These are phyloP conservation scores for Amiota minor DNA, from an alignment of 2,888 invertebrate species.

Conservation along the genomic window DNA sequence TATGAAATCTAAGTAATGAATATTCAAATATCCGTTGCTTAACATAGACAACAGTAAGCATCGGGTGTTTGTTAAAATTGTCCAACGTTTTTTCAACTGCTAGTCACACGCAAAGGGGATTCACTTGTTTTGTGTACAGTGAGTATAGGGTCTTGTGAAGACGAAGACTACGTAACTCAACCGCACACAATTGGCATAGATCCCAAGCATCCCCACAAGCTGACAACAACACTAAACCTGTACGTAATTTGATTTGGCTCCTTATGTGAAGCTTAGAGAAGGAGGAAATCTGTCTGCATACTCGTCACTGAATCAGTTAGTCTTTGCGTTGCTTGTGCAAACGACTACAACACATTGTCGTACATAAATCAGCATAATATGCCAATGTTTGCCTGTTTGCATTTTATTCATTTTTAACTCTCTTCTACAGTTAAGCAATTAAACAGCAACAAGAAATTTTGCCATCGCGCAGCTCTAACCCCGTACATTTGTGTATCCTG, in stretches of 20 bases:
- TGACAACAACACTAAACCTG: conserved; percentile 60
- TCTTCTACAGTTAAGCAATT: too few relatives aligned
- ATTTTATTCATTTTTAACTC: too few relatives aligned
- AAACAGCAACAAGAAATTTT: too few relatives aligned
- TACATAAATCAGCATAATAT: conserved; percentile 71
- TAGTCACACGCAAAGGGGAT: not conserved
- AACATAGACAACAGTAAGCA: conserved; percentile 4
- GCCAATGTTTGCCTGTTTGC: conserved; percentile 68
- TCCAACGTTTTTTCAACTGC: not conserved
- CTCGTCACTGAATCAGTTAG: not conserved
- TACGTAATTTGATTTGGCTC: conserved; percentile 70
- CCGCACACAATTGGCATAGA: conserved; percentile 31
- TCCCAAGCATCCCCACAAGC: conserved; percentile 40
- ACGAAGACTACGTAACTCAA: not conserved
- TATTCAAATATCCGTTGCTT: conserved; percentile 55
- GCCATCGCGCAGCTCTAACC: too few relatives aligned
- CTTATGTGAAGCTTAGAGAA: not conserved
- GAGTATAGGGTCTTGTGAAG: too few relatives aligned
- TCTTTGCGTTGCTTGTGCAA: conserved; percentile 31
- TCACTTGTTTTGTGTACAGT: too few relatives aligned
- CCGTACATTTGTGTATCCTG: too few relatives aligned
- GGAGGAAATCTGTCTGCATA: too few relatives aligned
- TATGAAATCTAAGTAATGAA: conserved; percentile 58
- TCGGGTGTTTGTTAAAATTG: not conserved
- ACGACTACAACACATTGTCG: conserved; percentile 56